Evolutionary conservation across 2,888 invertebrate genomes (phyloP), one percentile per base, ranked within the genome.

Genomic region (Hybos culiciformis): DNA sequence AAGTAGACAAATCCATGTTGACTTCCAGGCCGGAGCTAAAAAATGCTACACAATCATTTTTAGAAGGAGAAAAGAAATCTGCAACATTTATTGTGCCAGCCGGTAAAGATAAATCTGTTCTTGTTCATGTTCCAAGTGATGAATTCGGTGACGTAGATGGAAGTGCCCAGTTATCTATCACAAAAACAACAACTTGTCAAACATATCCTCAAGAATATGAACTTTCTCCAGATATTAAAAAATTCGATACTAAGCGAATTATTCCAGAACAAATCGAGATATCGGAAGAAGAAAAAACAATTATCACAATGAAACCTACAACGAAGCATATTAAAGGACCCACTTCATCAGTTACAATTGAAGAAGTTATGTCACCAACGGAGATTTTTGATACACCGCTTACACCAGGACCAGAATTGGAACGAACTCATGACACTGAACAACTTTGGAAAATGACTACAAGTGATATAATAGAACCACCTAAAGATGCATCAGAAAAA

Each of bases 291-390:
- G 60, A 58, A 44, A 63, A 63, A 44, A 55, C 56, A 2, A 53
- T 53, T 37, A 48, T 62, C 29, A 48, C 59, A 1, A 45, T 56
- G 4, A 52, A 54, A 23, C 60, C 54, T 33, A 46, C 50, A 42
- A 48, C 23, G 52, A 26, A 42, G 14, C 65, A 63, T n/a, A 3
- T 3, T 3, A 5, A 32, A 17, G 15, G 4, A 51, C 66, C 69
- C 29, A 66, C 65, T 0, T 62, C 69, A 3, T 63, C 70, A 3
- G 70, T 72, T 3, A 71, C 70, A 41, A 72, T 73, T 42, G 72
- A 72, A 56, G 71, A 73, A 55, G 66, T 71, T 0, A 56, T 66
- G 37, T 67, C 70, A 1, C 68, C 71, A 7, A 62, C 61, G 0
- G 66, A 68, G 49, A 57, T 67, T 32, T 56, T 66, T 4, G 67